phyloP scores from a whole-genome alignment of 2,888 invertebrate genomes.

The Volucella bombylans region DNA sequence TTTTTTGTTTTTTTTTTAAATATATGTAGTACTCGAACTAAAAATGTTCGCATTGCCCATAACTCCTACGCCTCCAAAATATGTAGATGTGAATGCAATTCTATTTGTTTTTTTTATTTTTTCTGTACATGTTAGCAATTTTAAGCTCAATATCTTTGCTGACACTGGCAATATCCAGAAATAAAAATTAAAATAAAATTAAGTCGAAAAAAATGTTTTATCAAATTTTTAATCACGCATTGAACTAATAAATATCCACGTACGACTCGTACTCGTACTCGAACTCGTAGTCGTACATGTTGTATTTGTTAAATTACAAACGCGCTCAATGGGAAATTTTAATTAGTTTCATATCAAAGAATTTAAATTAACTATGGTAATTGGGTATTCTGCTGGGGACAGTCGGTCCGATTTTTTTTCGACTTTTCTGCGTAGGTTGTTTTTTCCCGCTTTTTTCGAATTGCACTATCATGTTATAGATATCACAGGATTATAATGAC shows the following conservation, averaged over 20 bases:
- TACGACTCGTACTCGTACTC: background rate
- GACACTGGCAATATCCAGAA: conserved; percentile 12
- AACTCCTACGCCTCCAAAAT: background rate
- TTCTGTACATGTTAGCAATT: conserved; percentile 22
- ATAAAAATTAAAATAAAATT: conserved; percentile 23
- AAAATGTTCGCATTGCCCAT: conserved; percentile 3
- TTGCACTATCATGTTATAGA: conserved; percentile 52
- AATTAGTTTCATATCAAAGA: conserved; percentile 73
- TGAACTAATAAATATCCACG: conserved; percentile 69
- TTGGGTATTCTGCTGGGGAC: conserved; percentile 68
- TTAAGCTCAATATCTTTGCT: conserved; percentile 45
- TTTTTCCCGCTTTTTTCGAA: conserved; percentile 39
- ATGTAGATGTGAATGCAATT: conserved; percentile 2
- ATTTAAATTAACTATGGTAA: conserved; percentile 73
- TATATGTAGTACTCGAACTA: background rate
- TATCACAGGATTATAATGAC: conserved; percentile 51
- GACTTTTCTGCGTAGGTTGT: background rate
- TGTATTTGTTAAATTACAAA: conserved; percentile 68
- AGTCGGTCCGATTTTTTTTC: conserved; percentile 56
- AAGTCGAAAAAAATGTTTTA: conserved; percentile 9
- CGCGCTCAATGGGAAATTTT: conserved; percentile 70
- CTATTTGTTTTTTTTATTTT: conserved; percentile 28
- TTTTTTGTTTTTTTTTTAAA: conserved; percentile 14
- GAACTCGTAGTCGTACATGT: too few species aligned
- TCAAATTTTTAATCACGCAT: conserved; percentile 70